These are phyloP conservation scores for Ephestia elutella DNA, from an alignment of 1,140 invertebrate species.

Conservation along the genomic window DNA sequence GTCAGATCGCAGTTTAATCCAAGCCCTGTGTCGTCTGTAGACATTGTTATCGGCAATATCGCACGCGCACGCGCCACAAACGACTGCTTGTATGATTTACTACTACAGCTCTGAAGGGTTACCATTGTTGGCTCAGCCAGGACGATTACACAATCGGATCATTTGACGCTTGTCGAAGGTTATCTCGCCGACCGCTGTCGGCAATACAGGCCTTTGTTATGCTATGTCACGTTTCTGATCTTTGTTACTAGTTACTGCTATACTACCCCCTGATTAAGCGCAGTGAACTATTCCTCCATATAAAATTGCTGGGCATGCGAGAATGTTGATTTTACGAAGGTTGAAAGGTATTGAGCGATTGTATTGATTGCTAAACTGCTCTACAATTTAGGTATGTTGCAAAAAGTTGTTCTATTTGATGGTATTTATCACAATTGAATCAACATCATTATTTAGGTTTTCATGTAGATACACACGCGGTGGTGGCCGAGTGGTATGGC, in stretches of 20 bases:
- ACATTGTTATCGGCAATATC: slow-evolving; percentile 36
- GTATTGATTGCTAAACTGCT: no score
- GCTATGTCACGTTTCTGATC: slow-evolving; percentile 52
- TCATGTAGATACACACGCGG: no score
- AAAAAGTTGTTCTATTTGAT: neutral
- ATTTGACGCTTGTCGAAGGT: slow-evolving; percentile 48
- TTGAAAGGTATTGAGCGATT: no score
- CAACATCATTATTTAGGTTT: no score
- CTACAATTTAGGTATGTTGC: no score
- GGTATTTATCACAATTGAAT: no score
- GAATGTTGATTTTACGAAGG: neutral
- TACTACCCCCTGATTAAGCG: slow-evolving; percentile 10
- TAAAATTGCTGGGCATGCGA: neutral
- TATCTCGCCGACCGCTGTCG: slow-evolving; percentile 31
- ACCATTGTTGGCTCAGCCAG: slow-evolving; percentile 48
- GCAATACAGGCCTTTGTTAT: slow-evolving; percentile 20
- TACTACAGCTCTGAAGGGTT: slow-evolving; percentile 37
- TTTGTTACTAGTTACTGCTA: slow-evolving; percentile 20
- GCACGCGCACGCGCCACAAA: slow-evolving; percentile 52
- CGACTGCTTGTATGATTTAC: slow-evolving; percentile 57
- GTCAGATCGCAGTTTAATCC: neutral
- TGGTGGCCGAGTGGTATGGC: no score
- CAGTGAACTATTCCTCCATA: slow-evolving; percentile 6
- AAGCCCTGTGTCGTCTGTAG: slow-evolving; percentile 15
- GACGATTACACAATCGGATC: slow-evolving; percentile 48